Base-by-base conservation (phyloP, 64 coral and sea anemone species). In the Montipora capricornis region DNA sequence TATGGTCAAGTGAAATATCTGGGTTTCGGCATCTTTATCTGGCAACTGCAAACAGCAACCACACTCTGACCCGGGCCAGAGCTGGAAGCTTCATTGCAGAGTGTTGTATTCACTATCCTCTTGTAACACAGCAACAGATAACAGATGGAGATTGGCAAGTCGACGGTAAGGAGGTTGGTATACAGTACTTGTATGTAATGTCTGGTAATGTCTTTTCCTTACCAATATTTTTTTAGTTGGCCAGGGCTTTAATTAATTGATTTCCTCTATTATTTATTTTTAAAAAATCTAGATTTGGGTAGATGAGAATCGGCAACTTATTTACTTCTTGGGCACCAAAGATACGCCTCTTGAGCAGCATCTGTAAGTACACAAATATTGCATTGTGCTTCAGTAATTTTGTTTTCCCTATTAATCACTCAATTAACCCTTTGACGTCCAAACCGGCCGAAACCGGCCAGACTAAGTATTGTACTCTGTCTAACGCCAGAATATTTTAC, bases 1-100 rank as follows among this genome's bases (percentile, higher is more conserved):
- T 99, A 46, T 99, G 98, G 98, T 96, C 98, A 3, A 99, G 98
- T 88, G 98, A 99, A 86, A 90, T 82, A 44, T 96, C 98, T n/a
- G 98, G 98, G 48, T 95, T 92, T 77, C 91, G 98, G 20, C 98
- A 99, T 81, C 95, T 99, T 13, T 99, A 96, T 75, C 46, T 99
- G 29, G 98, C 95, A 7, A 89, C 83, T 71, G 92, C 91, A 46
- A 92, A 86, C 69, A 90, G 94, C 73, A 87, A 79, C 3, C 93
- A 96, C 83, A 90, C 94, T 0, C 89, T 95, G 67, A 94, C 93
- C 0, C 74, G 92, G 8, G 84, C 74, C 8, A 87, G 92, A 68
- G 83, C 84, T 11, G 68, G 82, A 20, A 90, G 87, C 47, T 89
- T 91, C 17, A 80, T 92, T 84, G 90, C 89, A 24, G 90, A 98